Evolutionary conservation across 2,888 invertebrate species (phyloP).

Genomic region (Matsumyia berberina): DNA sequence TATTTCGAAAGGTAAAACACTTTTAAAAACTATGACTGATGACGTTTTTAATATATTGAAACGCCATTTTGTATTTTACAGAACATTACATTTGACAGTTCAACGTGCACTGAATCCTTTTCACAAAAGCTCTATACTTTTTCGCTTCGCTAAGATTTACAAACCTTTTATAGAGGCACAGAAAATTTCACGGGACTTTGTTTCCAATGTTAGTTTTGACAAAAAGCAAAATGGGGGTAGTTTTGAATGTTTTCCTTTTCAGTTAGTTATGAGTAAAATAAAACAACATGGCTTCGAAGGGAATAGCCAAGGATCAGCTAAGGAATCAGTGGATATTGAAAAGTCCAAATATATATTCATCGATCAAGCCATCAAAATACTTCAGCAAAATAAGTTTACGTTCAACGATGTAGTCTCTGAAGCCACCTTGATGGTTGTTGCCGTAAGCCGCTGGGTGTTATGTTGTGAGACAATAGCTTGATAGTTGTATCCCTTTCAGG

Average conservation of each 20-base stretch:
- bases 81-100: neutral
- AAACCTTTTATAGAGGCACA: neutral
- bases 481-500: conserved; percentile 47
- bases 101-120: conserved; percentile 22
- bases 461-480: neutral
- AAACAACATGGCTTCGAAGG: neutral
- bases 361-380: conserved; percentile 74
- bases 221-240: too few species aligned
- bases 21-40: too few species aligned
- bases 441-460: conserved; percentile 62
- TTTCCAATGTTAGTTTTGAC: neutral
- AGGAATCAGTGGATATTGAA: conserved; percentile 12
- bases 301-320: neutral
- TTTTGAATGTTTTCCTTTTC: neutral
- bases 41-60: too few species aligned
- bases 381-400: conserved; percentile 63
- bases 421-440: conserved; percentile 69
- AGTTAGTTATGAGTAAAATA: conserved; percentile 21
- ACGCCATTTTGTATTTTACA: too few species aligned
- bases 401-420: conserved; percentile 72
- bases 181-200: neutral
- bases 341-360: conserved; percentile 72
- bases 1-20: neutral
- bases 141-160: neutral
- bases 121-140: neutral